Base-by-base conservation (phyloP, 2,888 invertebrate genomes). In the Leptinotarsa haldemani region DNA sequence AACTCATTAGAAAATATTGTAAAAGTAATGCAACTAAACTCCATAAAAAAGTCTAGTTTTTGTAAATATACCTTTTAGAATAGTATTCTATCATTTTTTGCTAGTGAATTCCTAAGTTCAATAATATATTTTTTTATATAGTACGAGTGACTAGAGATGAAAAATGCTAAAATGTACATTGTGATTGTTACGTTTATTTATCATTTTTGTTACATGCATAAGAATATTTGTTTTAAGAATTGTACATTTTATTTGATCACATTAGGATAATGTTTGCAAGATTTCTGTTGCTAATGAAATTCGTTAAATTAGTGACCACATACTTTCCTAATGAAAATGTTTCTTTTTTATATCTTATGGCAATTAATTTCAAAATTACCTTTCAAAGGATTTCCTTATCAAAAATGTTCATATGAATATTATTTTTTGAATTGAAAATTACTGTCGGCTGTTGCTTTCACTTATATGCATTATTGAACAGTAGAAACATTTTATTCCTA, bases 151-250 rank as follows among this genome's bases (percentile, higher is more conserved):
- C 15, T 56, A 22, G 20, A 22, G 13, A 56, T 12, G 66, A 58
- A 18, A 47, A 56, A 66, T 20, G 18, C 30, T 30, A 40, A 46
- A 56, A 46, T 18, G 56, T 58, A 56, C 47, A 65, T 70, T 65
- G 46, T 25, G 70, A 65, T 65, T 73, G 73, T 73, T 73, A 73
- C 65, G 65, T 73, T 73, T 73, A 73, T 73, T 73, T 73, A 73
- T 73, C 50, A 73, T 73, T 73, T 73, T 73, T 73, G 73, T 73
- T 73, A 73, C 72, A 73, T 73, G 69, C 50, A 56, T 73, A 73
- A 65, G 69, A 13, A 61, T 30, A 61, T 61, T 69, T 69, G n/a
- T 56, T 53, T 68, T 73, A 73, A 72, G 72, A 53, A 63, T 56
- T 65, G 56, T 67, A 66, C 53, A 66, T 74, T 64, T 40, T 68